Base-by-base conservation (phyloP, 2,888 invertebrate species). In the Portevinia maculata region DNA sequence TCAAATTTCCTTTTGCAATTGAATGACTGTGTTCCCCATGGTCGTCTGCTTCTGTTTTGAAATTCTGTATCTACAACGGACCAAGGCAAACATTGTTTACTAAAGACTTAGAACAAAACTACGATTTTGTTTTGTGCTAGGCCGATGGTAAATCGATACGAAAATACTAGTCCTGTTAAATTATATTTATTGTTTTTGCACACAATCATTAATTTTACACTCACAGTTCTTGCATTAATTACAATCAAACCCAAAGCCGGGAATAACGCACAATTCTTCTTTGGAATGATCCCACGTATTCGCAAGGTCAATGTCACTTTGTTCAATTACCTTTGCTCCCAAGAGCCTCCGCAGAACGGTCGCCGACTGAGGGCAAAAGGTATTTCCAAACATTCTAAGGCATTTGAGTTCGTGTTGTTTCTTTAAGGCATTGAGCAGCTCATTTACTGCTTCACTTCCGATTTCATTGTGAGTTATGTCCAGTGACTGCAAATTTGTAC, bases 401-500 rank as follows among this genome's bases (percentile, higher is more conserved):
- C 85, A 84, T 15, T 83, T 75, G 1, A 89, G 64, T 39, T 84
- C 85, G 30, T 86, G 85, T 0, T 87, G 78, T 50, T 91, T 90
- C 75, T 90, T 90, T 1, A 90, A 69, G 5, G 86, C 78, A 6
- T 86, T 64, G 11, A 90, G 64, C 15, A 91, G 87, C 0, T 85
- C 44, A 59, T 86, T 86, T n/a, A 90, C 79, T 1, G 85, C 85
- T 0, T 83, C 74, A 0, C 86, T 73, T 0, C 83, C 85, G 39
- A 91, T 90, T 0, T 79, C 53, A 79, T 90, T 90, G 55, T 87
- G 64, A 0, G 86, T 85, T 2, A 90, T 84, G 57, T 88, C 86
- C 15, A 90, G 57, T 1, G 86, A 84, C 39, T 86, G 86, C 7
- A 89, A 64, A 3, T 46, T 57, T 0, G 86, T 85, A 15, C 13